Percentiles rank a stretch among this genome's conserved stretches.
phyloP scores from a whole-genome alignment of 2,888 invertebrate species.

The Bugulina stolonifera region DNA sequence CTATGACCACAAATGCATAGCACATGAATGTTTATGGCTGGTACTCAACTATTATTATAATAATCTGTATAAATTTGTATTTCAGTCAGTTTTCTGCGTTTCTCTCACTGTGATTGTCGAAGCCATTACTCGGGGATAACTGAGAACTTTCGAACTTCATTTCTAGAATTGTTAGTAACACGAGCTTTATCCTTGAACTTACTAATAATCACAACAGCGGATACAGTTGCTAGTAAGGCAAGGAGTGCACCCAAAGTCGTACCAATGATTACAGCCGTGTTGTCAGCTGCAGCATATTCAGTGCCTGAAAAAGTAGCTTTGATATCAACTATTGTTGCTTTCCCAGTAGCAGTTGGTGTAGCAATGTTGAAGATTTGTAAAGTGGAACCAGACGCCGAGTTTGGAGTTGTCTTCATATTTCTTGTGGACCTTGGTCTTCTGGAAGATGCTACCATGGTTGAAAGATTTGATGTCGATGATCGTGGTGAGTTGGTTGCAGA shows the following conservation, averaged over 20 bases:
- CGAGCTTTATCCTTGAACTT: background rate
- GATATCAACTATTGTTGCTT: background rate
- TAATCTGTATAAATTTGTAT: no score
- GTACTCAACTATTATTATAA: no score
- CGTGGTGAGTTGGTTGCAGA: background rate
- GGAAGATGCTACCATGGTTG: background rate
- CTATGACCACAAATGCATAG: no score
- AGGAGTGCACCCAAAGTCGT: background rate
- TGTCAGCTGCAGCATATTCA: background rate
- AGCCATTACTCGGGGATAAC: background rate
- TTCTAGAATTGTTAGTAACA: background rate
- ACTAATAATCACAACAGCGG: background rate
- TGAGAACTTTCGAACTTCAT: background rate
- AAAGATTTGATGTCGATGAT: background rate
- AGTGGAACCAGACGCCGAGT: background rate
- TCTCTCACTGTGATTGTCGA: no score
- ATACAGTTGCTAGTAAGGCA: background rate
- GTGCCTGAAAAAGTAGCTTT: no score
- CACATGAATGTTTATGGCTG: no score
- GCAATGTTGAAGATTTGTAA: background rate
- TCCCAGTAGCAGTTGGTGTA: background rate
- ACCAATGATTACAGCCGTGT: background rate
- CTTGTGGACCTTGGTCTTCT: background rate
- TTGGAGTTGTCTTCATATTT: background rate
- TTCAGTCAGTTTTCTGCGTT: no score